Evolutionary conservation across 2,888 invertebrate species (phyloP).

Genomic region (Drosophila mercatorum): DNA sequence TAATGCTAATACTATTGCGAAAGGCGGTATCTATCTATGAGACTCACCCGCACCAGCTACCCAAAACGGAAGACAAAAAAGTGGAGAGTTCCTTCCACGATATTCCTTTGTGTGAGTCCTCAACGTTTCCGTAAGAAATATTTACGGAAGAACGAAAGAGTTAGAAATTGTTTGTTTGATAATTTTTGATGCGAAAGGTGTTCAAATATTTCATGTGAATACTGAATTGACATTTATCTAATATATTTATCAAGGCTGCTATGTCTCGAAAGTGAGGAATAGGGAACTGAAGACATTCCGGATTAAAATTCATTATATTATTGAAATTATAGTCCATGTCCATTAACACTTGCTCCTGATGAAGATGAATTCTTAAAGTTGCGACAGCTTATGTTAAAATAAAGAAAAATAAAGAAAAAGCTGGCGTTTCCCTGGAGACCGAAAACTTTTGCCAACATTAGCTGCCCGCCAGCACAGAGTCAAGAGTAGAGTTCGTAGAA

Average conservation of each 20-base stretch:
- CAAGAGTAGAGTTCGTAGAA: conserved; percentile 38
- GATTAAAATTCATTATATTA: too few relatives aligned
- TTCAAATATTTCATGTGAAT: conserved; percentile 8
- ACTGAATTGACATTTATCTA: conserved; percentile 28
- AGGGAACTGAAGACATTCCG: background rate
- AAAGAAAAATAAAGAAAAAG: conserved; percentile 33
- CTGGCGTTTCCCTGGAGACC: conserved; percentile 58
- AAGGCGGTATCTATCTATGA: background rate
- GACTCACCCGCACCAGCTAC: conserved; percentile 33
- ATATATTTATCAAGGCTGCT: conserved; percentile 21
- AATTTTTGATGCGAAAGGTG: conserved; percentile 29
- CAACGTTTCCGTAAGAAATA: background rate
- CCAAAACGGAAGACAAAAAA: conserved; percentile 8
- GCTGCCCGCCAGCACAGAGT: conserved; percentile 14
- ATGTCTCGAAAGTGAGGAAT: conserved; percentile 1
- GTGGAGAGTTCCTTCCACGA: background rate
- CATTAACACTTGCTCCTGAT: background rate
- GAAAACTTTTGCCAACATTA: conserved; percentile 42
- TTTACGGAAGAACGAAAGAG: background rate
- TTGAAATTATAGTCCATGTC: background rate
- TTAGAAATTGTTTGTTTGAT: conserved; percentile 18
- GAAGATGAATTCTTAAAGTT: conserved; percentile 11
- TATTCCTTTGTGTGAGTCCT: background rate
- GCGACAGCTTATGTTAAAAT: conserved; percentile 16
- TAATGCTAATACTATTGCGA: background rate